phyloP scores from a whole-genome alignment of 2,797 vertebrate genomes.

The Neosilurus hyrtlii region DNA sequence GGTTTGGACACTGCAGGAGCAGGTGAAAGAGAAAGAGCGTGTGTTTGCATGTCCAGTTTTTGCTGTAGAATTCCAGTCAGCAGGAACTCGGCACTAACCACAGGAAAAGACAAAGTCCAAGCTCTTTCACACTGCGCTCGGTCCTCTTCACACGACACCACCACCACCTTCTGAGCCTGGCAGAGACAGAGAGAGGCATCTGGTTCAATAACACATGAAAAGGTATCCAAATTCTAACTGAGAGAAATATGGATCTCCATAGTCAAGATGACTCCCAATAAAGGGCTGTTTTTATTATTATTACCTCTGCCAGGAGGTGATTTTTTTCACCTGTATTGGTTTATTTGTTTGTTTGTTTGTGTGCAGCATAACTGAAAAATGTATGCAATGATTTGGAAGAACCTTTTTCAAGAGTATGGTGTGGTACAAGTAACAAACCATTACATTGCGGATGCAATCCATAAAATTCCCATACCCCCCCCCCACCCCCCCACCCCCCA shows the following conservation, averaged over 20 bases:
- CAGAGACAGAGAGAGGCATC: slow-evolving; percentile 7
- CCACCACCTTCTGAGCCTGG: slow-evolving; percentile 78
- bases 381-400: too few relatives aligned
- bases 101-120: slow-evolving; percentile 68
- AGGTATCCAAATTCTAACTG: neutral
- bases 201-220: neutral
- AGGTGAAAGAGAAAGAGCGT: slow-evolving; percentile 61
- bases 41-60: slow-evolving; percentile 69
- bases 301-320: too few relatives aligned
- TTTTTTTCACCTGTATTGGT: too few relatives aligned
- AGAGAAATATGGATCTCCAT: neutral
- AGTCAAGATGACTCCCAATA: neutral
- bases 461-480: too few relatives aligned
- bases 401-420: too few relatives aligned
- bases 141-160: slow-evolving; percentile 85
- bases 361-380: too few relatives aligned
- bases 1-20: slow-evolving; percentile 53
- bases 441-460: too few relatives aligned
- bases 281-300: too few relatives aligned
- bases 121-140: slow-evolving; percentile 70
- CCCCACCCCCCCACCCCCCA: too few relatives aligned
- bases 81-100: slow-evolving; percentile 83
- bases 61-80: slow-evolving; percentile 87
- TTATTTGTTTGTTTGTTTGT: too few relatives aligned
- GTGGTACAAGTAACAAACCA: too few relatives aligned